Evolutionary conservation across 2,113 vertebrate genomes (phyloP).

Genomic region (Pseudolaguvia tuberculata): DNA sequence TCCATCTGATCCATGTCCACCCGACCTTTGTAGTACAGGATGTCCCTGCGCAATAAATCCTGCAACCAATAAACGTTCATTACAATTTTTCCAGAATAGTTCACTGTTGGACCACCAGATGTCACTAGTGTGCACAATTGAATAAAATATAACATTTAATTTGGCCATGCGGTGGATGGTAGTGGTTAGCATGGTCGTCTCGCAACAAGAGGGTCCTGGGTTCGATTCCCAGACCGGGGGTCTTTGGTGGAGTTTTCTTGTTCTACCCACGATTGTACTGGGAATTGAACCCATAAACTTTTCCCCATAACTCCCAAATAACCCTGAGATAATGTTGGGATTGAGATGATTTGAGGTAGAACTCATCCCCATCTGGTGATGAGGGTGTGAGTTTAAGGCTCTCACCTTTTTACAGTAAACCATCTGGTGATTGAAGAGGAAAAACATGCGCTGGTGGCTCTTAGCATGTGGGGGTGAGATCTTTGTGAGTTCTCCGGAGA

Average conservation of each 20-base stretch:
- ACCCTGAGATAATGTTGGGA: too few relatives aligned
- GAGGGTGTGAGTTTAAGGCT: neutral
- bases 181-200: too few relatives aligned
- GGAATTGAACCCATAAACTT: too few relatives aligned
- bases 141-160: too few relatives aligned
- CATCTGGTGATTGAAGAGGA: conserved; percentile 94
- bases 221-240: too few relatives aligned
- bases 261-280: too few relatives aligned
- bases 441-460: conserved; percentile 93
- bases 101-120: neutral
- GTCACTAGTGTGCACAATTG: neutral
- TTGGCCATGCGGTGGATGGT: too few relatives aligned
- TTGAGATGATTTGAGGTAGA: too few relatives aligned
- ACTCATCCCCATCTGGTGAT: neutral
- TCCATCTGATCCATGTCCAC: conserved; percentile 87
- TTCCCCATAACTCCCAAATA: too few relatives aligned
- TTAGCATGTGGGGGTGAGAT: conserved; percentile 86
- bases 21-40: conserved; percentile 89
- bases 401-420: conserved; percentile 95
- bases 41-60: conserved; percentile 89
- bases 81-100: neutral
- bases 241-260: too few relatives aligned
- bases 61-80: conserved; percentile 46
- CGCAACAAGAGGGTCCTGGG: too few relatives aligned
- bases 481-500: conserved; percentile 87